phyloP scores from a whole-genome alignment of 1,140 invertebrate genomes.

The Micrasema minimum region DNA sequence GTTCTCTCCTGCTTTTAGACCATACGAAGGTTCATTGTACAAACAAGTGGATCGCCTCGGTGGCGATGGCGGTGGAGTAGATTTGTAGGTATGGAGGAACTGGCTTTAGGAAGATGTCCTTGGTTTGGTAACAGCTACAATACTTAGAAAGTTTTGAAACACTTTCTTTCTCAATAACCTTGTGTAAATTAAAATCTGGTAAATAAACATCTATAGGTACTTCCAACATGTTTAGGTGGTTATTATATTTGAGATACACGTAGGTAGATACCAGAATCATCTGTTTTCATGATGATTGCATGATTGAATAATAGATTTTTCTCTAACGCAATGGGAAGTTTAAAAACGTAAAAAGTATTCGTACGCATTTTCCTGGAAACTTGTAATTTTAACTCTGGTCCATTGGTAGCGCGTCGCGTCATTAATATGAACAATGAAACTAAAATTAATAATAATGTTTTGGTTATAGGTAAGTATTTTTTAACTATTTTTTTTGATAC shows the following conservation, averaged over 20 bases:
- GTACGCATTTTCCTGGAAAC: too few species aligned
- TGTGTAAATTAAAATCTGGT: slow-evolving; percentile 25
- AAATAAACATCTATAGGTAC: background rate
- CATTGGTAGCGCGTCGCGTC: too few species aligned
- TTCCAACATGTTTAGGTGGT: background rate
- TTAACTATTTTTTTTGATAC: too few species aligned
- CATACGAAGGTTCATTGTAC: background rate
- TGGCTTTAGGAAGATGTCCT: slow-evolving; percentile 33
- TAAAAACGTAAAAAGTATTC: background rate
- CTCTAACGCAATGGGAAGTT: background rate
- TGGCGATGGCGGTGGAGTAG: background rate
- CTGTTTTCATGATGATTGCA: background rate
- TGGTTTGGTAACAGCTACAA: too few species aligned
- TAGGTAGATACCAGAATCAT: background rate
- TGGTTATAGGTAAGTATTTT: too few species aligned
- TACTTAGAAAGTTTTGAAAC: slow-evolving; percentile 47
- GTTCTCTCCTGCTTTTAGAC: slow-evolving; percentile 5
- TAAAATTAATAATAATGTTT: too few species aligned
- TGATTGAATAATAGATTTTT: background rate
- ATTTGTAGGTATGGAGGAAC: background rate
- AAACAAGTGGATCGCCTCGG: too few species aligned
- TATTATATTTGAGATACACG: background rate
- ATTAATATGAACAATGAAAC: too few species aligned
- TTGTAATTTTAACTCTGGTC: too few species aligned
- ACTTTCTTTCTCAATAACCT: slow-evolving; percentile 46